Evolutionary conservation across 2,888 invertebrate genomes (phyloP).

Genomic region (Seira sanloemensis): DNA sequence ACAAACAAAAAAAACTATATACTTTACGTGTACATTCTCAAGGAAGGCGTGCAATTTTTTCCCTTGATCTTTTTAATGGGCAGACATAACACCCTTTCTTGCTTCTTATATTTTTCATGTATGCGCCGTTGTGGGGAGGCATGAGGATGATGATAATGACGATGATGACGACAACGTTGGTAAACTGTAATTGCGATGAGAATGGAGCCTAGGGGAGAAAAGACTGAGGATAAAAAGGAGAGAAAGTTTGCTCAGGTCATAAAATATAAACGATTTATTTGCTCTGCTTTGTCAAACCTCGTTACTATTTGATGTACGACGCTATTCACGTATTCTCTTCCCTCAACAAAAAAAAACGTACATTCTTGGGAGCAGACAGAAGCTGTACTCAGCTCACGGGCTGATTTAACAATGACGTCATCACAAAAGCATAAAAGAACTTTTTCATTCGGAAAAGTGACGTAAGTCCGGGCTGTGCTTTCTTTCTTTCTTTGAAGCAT

Average conservation of each 20-base stretch:
- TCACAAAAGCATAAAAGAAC: not conserved
- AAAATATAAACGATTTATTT: slow-evolving; percentile 53
- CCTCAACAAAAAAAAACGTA: not conserved
- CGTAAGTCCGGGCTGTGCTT: too few relatives aligned
- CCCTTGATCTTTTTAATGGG: slow-evolving; percentile 26
- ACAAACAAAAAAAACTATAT: not conserved
- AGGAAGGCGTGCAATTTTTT: too few relatives aligned
- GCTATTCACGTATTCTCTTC: not conserved
- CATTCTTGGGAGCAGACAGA: not conserved
- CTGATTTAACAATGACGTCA: not conserved
- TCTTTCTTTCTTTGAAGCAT: not conserved
- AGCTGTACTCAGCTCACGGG: not conserved
- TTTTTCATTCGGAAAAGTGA: not conserved
- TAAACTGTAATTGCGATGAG: slow-evolving; percentile 23
- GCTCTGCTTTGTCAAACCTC: slow-evolving; percentile 44
- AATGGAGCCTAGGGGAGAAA: slow-evolving; percentile 11
- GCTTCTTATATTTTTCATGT: not conserved
- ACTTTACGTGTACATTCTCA: too few relatives aligned
- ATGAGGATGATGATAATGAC: slow-evolving; percentile 15
- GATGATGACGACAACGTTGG: slow-evolving; percentile 18
- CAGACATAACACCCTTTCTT: not conserved
- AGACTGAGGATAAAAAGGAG: too few relatives aligned
- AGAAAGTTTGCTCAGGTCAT: slow-evolving; percentile 31
- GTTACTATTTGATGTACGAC: slow-evolving; percentile 39
- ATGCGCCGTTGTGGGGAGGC: not conserved